Conservation (phyloP, 2,888 invertebrate genomes). For the Helleia helle region DNA sequence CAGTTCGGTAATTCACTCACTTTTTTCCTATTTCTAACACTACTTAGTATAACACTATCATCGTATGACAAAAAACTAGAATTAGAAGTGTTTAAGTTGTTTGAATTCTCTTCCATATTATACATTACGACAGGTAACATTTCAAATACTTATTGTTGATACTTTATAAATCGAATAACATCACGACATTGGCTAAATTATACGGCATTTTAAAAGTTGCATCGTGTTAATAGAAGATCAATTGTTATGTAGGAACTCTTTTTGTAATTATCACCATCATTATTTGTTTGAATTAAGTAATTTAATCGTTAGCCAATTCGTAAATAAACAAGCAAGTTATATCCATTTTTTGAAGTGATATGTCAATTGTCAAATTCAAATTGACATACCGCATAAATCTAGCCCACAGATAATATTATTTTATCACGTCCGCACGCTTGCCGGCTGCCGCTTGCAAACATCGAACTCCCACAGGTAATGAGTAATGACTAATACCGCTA, state of each 20-base stretch:
- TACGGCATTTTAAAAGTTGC: conserved; percentile 29
- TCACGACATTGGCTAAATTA: conserved; percentile 36
- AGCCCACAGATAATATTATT: no score
- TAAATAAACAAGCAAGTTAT: conserved; percentile 5
- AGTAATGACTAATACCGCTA: no score
- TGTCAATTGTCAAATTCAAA: conserved; percentile 1
- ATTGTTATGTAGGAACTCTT: conserved; percentile 38
- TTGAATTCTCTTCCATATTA: conserved; percentile 60
- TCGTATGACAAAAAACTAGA: conserved; percentile 37
- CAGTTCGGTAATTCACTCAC: conserved; percentile 83
- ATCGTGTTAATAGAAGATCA: conserved; percentile 36
- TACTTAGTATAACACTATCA: conserved; percentile 58
- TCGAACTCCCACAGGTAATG: no score
- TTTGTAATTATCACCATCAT: conserved; percentile 29
- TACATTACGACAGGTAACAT: conserved; percentile 62
- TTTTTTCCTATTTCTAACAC: conserved; percentile 74
- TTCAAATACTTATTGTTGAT: conserved; percentile 38
- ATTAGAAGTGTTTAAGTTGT: conserved; percentile 31
- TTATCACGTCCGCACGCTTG: no score
- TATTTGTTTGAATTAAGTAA: conserved; percentile 16
- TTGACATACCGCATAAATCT: neutral
- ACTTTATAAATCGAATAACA: conserved; percentile 56
- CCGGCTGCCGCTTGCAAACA: no score
- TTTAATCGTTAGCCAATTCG: conserved; percentile 11
- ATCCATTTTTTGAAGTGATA: neutral